phyloP scores from a whole-genome alignment of 2,797 vertebrate genomes.

The Sebastes itinus region DNA sequence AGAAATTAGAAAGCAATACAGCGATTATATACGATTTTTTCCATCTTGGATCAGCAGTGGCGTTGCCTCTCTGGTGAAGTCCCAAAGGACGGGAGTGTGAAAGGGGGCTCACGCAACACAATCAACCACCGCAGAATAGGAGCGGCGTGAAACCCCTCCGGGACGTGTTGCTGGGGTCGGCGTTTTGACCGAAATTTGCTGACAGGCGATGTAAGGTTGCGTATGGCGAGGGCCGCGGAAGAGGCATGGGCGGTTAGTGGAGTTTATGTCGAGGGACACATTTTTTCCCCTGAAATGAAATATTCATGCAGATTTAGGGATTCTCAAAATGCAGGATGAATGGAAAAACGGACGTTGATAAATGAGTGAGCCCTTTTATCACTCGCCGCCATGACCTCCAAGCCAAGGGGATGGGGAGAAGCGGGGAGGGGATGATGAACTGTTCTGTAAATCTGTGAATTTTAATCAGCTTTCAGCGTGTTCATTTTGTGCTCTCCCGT shows the following conservation, averaged over 20 bases:
- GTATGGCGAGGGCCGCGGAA: conserved; percentile 11
- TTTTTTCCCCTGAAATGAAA: conserved; percentile 39
- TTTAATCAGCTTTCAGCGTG: conserved; percentile 69
- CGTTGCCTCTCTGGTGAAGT: conserved; percentile 15
- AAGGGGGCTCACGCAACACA: conserved; percentile 33
- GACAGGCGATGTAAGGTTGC: conserved; percentile 49
- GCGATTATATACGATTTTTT: conserved; percentile 16
- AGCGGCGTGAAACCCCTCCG: conserved; percentile 30
- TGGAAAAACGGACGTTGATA: conserved; percentile 70
- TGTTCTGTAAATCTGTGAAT: conserved; percentile 70
- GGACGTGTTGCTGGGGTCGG: conserved; percentile 58
- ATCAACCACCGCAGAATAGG: conserved; percentile 44
- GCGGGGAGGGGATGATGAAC: conserved; percentile 53
- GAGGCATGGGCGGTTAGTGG: background rate
- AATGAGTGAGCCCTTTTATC: conserved; percentile 67
- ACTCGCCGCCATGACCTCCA: conserved; percentile 54
- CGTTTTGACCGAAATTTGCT: conserved; percentile 65
- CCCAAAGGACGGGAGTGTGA: conserved; percentile 34
- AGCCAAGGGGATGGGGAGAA: conserved; percentile 29
- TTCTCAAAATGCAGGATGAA: conserved; percentile 60
- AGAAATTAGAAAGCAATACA: conserved; percentile 45
- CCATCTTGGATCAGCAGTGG: conserved; percentile 40
- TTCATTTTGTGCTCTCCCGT: conserved; percentile 56
- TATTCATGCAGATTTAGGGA: conserved; percentile 72
- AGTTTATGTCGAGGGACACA: conserved; percentile 44